These are phyloP conservation scores for Seira sanloemensis DNA, from an alignment of 2,888 invertebrate genomes.

Conservation along the genomic window DNA sequence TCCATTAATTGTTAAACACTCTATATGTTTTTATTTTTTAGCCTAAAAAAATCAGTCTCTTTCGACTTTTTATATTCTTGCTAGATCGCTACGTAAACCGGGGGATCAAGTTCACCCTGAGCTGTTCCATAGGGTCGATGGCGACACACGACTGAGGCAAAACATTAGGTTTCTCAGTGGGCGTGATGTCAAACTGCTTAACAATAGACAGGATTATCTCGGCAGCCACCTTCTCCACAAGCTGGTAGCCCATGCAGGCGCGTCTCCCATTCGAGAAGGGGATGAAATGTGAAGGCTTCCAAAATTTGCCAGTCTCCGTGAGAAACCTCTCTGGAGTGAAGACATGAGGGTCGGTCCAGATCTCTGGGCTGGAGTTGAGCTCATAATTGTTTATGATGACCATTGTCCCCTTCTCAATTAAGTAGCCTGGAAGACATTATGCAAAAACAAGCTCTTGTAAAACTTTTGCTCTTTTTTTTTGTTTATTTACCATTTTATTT, in stretches of 20 bases:
- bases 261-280: conserved; percentile 91
- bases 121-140: conserved; percentile 67
- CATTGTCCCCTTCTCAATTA: conserved; percentile 85
- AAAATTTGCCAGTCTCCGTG: conserved; percentile 77
- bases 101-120: conserved; percentile 67
- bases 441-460: conserved; percentile 42
- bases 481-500: conserved; percentile 33
- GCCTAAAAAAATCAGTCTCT: too few relatives aligned
- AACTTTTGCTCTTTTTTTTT: not conserved
- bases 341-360: conserved; percentile 84
- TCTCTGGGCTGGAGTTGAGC: conserved; percentile 83
- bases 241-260: conserved; percentile 89
- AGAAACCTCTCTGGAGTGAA: conserved; percentile 88
- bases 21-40: too few relatives aligned
- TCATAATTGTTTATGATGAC: conserved; percentile 91
- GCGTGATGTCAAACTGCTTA: conserved; percentile 65
- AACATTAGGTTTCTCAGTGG: conserved; percentile 54
- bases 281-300: conserved; percentile 85
- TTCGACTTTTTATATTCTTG: too few relatives aligned
- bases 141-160: conserved; percentile 72
- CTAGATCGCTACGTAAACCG: conserved; percentile 43
- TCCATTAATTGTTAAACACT: too few relatives aligned
- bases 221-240: conserved; percentile 84
- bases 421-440: conserved; percentile 80
- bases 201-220: conserved; percentile 66